Percentiles rank a stretch among this genome's conserved stretches.
Conservation (phyloP, 92 coral and sea anemone genomes). For the Phenganax marumi region DNA sequence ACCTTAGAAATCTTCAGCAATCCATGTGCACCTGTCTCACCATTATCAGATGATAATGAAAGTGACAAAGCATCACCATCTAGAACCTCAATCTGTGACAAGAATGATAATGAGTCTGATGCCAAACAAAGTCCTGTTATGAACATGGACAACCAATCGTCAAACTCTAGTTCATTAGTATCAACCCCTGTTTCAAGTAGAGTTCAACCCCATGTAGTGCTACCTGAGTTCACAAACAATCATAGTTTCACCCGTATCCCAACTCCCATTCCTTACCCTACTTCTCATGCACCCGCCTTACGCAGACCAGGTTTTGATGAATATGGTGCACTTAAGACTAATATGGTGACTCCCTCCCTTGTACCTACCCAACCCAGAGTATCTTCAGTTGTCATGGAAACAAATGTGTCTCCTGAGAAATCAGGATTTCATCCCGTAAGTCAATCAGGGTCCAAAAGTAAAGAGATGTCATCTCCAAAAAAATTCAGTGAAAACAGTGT, state of each 20-base stretch:
- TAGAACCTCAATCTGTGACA: constrained; percentile 6
- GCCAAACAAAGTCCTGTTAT: constrained; percentile 48
- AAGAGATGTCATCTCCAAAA: background rate
- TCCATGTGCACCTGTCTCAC: constrained; percentile 69
- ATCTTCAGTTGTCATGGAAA: constrained; percentile 31
- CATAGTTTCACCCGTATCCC: constrained; percentile 31
- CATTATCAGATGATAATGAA: constrained; percentile 75
- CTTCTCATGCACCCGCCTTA: constrained; percentile 27
- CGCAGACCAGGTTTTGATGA: constrained; percentile 24
- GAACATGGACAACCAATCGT: background rate
- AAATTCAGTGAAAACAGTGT: background rate
- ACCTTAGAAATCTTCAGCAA: constrained; percentile 76
- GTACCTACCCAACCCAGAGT: constrained; percentile 26
- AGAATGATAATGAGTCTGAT: constrained; percentile 47
- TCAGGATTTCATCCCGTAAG: constrained; percentile 29
- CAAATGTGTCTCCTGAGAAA: background rate
- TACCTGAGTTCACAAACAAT: constrained; percentile 34
- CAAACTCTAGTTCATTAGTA: constrained; percentile 9
- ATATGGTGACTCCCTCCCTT: background rate
- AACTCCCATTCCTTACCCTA: constrained; percentile 37
- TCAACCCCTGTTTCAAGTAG: constrained; percentile 29
- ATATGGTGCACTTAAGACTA: constrained; percentile 18
- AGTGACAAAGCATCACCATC: constrained; percentile 31
- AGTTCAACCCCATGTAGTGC: constrained; percentile 28
- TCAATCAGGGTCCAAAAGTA: background rate